Evolutionary conservation across 2,797 vertebrate genomes (phyloP).

Genomic region (Molossus molossus): DNA sequence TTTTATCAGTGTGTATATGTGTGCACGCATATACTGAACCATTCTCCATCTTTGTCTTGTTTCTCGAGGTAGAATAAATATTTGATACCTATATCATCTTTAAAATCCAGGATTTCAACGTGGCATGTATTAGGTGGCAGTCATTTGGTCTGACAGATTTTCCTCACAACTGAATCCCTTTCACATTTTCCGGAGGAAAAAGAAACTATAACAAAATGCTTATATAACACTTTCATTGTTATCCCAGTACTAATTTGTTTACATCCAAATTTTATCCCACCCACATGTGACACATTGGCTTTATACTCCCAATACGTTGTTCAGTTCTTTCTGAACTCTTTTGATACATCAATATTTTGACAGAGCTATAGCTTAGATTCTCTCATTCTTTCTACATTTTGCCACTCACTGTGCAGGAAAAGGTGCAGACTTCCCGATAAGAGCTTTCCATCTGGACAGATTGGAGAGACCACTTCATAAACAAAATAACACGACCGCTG

Average conservation of each 20-base stretch:
- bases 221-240: background rate
- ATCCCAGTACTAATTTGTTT: background rate
- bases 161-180: background rate
- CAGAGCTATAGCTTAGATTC: background rate
- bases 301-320: background rate
- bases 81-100: background rate
- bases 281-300: background rate
- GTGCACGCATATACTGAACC: background rate
- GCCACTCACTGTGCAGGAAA: background rate
- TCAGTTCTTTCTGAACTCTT: background rate
- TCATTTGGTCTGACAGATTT: slow-evolving; percentile 4
- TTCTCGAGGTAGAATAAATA: background rate
- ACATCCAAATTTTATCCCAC: background rate
- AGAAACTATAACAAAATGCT: background rate
- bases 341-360: background rate
- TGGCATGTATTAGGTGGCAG: background rate
- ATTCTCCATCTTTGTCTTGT: background rate
- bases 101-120: background rate
- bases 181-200: background rate
- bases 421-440: background rate
- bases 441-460: background rate
- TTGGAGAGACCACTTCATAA: background rate
- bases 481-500: background rate
- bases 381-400: background rate
- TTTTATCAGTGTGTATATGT: background rate